Conservation (phyloP, 2,113 vertebrate genomes). For the Apus apus region DNA sequence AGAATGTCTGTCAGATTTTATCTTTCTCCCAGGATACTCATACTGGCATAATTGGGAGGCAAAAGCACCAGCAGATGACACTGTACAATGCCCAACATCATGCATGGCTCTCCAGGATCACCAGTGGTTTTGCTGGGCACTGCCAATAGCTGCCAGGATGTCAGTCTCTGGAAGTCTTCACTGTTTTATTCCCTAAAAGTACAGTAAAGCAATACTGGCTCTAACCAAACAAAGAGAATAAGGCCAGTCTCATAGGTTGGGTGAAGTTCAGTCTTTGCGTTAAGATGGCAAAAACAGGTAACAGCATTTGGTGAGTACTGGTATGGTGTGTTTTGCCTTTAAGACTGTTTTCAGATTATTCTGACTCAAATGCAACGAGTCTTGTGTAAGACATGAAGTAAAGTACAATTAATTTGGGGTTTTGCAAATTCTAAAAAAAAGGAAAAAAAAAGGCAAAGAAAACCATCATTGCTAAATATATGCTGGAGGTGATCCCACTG, state of each 20-base stretch:
- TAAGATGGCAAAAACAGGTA: neutral
- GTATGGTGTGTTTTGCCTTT: neutral
- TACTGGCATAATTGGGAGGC: neutral
- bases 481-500: neutral
- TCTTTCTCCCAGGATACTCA: neutral
- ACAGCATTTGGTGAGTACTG: neutral
- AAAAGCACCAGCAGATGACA: neutral
- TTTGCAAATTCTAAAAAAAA: neutral
- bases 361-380: neutral
- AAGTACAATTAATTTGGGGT: neutral
- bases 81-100: accelerated
- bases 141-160: neutral
- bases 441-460: neutral
- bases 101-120: neutral
- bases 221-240: neutral
- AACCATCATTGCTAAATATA: neutral
- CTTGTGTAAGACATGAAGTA: neutral
- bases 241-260: neutral
- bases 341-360: neutral
- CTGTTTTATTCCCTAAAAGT: neutral
- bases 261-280: neutral
- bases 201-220: neutral
- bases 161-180: neutral
- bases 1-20: neutral
- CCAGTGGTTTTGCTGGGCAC: accelerated